Conservation (phyloP, 2,888 invertebrate genomes). For the Limnephilus rhombicus region DNA sequence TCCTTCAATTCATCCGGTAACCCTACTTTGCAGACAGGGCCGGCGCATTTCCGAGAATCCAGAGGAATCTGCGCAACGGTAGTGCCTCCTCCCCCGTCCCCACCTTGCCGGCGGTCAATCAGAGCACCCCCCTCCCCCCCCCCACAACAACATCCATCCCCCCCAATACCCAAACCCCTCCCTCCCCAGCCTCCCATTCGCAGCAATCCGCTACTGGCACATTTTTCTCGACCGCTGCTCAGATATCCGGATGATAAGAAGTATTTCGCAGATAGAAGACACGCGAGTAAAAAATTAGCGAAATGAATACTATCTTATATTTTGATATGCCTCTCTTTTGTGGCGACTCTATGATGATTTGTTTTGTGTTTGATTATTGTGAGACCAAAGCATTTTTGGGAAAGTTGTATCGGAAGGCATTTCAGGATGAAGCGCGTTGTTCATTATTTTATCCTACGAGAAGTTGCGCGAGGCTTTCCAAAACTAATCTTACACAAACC, state of each 20-base stretch:
- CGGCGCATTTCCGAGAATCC: conserved; percentile 40
- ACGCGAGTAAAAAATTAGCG: neutral
- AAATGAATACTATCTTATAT: no score
- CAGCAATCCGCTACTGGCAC: conserved; percentile 29
- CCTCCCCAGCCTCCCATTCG: neutral
- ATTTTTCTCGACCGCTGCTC: conserved; percentile 16
- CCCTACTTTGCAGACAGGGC: conserved; percentile 33
- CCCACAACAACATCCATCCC: neutral
- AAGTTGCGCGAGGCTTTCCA: no score
- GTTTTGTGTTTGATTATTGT: neutral
- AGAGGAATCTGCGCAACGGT: conserved; percentile 45
- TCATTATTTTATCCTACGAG: no score
- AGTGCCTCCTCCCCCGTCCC: conserved; percentile 18
- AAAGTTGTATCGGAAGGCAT: neutral
- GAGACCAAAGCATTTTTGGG: no score
- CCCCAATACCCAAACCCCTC: neutral
- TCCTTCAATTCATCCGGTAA: conserved; percentile 2
- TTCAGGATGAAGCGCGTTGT: no score
- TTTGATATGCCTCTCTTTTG: no score
- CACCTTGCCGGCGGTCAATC: conserved; percentile 14
- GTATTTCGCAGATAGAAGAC: neutral
- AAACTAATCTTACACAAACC: no score
- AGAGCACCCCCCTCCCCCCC: conserved; percentile 8
- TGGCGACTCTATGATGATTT: no score
- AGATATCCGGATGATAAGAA: conserved; percentile 27